Percentiles rank a stretch among this genome's conserved stretches.
Evolutionary conservation across 2,797 vertebrate species (phyloP).

Genomic region (Paratrypauchen microcephalus): DNA sequence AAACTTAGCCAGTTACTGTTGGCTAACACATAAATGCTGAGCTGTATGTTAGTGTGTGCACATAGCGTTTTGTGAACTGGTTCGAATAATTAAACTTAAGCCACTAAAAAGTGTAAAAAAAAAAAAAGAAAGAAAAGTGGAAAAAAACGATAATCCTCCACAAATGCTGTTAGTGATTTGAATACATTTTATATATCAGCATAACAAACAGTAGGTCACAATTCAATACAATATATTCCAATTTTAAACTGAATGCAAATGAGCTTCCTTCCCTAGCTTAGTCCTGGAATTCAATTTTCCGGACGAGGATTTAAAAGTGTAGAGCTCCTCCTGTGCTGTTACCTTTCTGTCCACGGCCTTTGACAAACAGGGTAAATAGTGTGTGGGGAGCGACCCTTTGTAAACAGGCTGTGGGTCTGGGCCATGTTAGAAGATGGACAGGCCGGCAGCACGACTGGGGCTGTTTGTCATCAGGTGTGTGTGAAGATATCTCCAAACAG

Average conservation of each 20-base stretch:
- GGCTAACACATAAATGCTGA: neutral
- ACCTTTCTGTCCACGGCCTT: conserved; percentile 47
- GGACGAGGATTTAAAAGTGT: conserved; percentile 37
- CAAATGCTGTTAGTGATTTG: conserved; percentile 15
- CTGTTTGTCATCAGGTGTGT: conserved; percentile 73
- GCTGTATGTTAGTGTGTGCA: neutral
- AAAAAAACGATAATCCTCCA: conserved; percentile 5
- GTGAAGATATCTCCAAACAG: conserved; percentile 78
- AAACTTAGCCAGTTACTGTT: neutral
- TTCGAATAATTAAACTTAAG: conserved; percentile 1
- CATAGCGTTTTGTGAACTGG: conserved; percentile 1
- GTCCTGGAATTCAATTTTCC: conserved; percentile 60
- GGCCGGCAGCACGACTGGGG: conserved; percentile 63
- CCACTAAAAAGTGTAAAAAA: conserved; percentile 3
- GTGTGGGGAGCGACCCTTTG: conserved; percentile 58
- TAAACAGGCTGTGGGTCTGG: conserved; percentile 57
- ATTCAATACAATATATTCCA: conserved; percentile 27
- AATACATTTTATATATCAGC: conserved; percentile 20
- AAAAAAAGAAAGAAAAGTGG: neutral
- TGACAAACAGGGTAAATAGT: conserved; percentile 56
- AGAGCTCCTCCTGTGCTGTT: conserved; percentile 40
- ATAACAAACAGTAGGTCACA: conserved; percentile 9
- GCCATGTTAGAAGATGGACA: conserved; percentile 64
- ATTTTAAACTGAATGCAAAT: conserved; percentile 57
- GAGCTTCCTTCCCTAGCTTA: conserved; percentile 36